Evolutionary conservation across 2,888 invertebrate genomes (phyloP).

Genomic region (Caradrina kadenii): DNA sequence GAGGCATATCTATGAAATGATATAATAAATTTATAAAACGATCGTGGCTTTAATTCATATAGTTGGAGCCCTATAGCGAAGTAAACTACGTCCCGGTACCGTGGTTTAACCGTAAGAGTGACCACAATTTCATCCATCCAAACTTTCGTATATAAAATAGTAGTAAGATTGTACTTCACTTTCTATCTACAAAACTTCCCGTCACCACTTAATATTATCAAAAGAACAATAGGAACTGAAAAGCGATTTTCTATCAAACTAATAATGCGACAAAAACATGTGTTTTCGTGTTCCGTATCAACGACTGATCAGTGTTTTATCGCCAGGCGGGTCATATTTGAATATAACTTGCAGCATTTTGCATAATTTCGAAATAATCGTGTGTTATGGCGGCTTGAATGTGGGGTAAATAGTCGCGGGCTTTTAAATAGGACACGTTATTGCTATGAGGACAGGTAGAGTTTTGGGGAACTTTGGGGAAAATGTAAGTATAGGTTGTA

Average conservation of each 20-base stretch:
- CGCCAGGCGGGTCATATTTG: conserved; percentile 47
- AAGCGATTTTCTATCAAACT: conserved; percentile 68
- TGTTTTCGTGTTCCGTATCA: conserved; percentile 63
- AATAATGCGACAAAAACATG: conserved; percentile 67
- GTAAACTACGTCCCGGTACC: no score
- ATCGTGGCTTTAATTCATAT: no score
- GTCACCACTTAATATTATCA: neutral
- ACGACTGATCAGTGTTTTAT: conserved; percentile 57
- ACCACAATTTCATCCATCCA: no score
- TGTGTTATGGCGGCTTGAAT: conserved; percentile 36
- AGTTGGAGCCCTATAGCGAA: no score
- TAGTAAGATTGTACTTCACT: no score
- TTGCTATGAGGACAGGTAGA: neutral
- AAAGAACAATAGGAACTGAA: conserved; percentile 2
- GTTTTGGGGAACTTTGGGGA: neutral
- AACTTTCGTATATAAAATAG: no score
- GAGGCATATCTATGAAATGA: no score
- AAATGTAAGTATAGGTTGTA: neutral
- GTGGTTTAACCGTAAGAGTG: no score
- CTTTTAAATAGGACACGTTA: conserved; percentile 34
- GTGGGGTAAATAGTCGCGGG: conserved; percentile 24
- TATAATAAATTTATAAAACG: no score
- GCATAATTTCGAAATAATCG: conserved; percentile 60
- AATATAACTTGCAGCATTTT: conserved; percentile 63
- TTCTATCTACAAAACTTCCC: neutral